Evolutionary conservation across 2,113 vertebrate genomes (phyloP).

Genomic region (Leptobrachium leishanense): DNA sequence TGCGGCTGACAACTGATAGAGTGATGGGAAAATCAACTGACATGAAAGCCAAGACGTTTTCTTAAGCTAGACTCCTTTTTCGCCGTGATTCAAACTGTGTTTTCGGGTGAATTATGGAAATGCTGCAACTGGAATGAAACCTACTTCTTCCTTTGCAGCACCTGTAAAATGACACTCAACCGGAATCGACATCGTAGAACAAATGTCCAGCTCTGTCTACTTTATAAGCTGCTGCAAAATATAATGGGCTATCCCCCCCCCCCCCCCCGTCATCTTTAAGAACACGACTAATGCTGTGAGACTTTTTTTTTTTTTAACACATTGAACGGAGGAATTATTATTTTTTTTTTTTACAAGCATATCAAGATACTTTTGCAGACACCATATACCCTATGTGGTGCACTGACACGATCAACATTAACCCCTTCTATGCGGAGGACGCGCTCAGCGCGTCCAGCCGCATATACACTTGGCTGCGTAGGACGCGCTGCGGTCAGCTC

Average conservation of each 20-base stretch:
- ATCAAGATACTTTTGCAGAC: background rate
- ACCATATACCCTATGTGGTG: background rate
- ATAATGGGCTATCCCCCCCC: background rate
- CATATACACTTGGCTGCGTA: too few relatives aligned
- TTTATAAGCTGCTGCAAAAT: slow-evolving; percentile 27
- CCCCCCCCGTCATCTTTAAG: background rate
- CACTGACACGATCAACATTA: background rate
- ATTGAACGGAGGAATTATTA: background rate
- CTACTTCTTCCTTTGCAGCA: slow-evolving; percentile 14
- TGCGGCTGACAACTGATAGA: slow-evolving; percentile 35
- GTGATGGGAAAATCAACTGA: slow-evolving; percentile 36
- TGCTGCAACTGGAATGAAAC: slow-evolving; percentile 13
- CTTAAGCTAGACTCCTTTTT: background rate
- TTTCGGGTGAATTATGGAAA: slow-evolving; percentile 21
- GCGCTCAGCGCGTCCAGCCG: too few relatives aligned
- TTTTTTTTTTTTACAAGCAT: background rate
- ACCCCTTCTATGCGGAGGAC: too few relatives aligned
- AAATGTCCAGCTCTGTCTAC: slow-evolving; percentile 12
- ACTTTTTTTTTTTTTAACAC: background rate
- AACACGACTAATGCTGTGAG: background rate
- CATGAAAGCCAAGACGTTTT: slow-evolving; percentile 19
- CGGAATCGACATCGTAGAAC: slow-evolving; percentile 3
- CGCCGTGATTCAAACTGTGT: slow-evolving; percentile 16
- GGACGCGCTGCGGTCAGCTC: too few relatives aligned
- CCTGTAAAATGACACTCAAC: slow-evolving; percentile 18